Base-by-base conservation (phyloP, 2,797 vertebrate genomes). In the Liasis olivaceus region DNA sequence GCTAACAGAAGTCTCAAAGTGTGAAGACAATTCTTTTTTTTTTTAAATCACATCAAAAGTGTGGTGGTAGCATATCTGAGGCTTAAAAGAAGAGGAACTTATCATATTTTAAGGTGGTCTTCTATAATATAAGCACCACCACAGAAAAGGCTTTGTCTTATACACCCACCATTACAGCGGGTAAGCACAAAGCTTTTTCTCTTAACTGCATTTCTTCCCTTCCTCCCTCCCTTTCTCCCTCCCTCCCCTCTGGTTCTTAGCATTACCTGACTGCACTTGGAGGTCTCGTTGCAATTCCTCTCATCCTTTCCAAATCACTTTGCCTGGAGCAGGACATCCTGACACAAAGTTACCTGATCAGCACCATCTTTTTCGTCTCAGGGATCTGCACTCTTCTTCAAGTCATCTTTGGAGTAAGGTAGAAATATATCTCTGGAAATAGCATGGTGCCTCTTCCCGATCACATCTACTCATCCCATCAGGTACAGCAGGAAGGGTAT, bases 311-410 rank as follows among this genome's bases (percentile, higher is more conserved):
- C 95, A 98, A 98, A 94, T 98, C 97, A 0, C 96, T 99, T 93
- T 99, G 99, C 95, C 97, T 99, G 93, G 98, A 99, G 94, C 98
- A 99, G 0, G 99, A 99, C 17, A 96, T 98, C 9, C 97, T 99
- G 95, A 98, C 98, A 3, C 99, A 99, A 95, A 99, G 98, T 96
- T 98, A 99, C 94, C 98, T 99, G 95, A 99, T 99, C 97, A 99
- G 99, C 97, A 99, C 99, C 96, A 99, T 99, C 92, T 99, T 99
- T 98, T 99, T 99, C 4, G 98, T 99, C 94, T 99, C 99, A 0
- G 99, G 99, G 20, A 95, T 99, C 89, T 99, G 99, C 96, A 99
- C 99, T 17, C 97, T 99, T 93, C 96, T 99, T 95, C 99, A 99
- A 96, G 99, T 99, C 93, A 95, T 98, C 93, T 98, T 99, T 28